Conservation (phyloP, 2,888 invertebrate species). For the Diaperis boleti region DNA sequence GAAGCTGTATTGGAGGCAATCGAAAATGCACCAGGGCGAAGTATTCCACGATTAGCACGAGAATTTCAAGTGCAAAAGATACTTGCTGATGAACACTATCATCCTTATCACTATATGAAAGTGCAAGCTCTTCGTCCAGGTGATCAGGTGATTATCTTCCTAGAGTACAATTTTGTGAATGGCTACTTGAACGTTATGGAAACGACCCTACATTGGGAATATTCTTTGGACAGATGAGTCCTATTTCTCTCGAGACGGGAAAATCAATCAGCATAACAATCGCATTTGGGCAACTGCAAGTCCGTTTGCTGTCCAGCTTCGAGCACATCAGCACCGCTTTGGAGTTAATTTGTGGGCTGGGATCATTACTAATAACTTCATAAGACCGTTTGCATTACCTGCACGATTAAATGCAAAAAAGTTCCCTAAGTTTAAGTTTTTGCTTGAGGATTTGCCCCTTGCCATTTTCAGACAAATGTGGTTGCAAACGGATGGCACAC, state of each 20-base stretch:
- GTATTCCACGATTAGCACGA: background rate
- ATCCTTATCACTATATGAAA: slow-evolving; percentile 3
- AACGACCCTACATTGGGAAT: background rate
- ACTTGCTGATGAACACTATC: background rate
- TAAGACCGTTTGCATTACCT: too few species aligned
- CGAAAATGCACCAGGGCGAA: background rate
- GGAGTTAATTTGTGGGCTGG: too few species aligned
- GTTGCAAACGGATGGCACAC: too few species aligned
- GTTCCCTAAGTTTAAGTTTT: too few species aligned
- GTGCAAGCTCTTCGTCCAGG: background rate
- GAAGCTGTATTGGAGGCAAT: background rate
- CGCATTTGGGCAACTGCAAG: background rate
- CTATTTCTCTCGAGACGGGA: background rate
- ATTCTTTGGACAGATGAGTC: slow-evolving; percentile 4
- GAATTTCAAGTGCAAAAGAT: background rate
- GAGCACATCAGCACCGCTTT: too few species aligned
- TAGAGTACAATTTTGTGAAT: background rate
- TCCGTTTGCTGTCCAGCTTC: too few species aligned
- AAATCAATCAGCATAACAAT: background rate
- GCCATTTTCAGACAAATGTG: too few species aligned
- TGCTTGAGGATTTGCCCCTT: too few species aligned
- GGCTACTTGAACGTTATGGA: background rate
- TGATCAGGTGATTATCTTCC: background rate
- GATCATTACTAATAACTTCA: too few species aligned
- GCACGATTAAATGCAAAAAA: too few species aligned